phyloP scores from a whole-genome alignment of 2,888 invertebrate species.

The Orthosia gothica region DNA sequence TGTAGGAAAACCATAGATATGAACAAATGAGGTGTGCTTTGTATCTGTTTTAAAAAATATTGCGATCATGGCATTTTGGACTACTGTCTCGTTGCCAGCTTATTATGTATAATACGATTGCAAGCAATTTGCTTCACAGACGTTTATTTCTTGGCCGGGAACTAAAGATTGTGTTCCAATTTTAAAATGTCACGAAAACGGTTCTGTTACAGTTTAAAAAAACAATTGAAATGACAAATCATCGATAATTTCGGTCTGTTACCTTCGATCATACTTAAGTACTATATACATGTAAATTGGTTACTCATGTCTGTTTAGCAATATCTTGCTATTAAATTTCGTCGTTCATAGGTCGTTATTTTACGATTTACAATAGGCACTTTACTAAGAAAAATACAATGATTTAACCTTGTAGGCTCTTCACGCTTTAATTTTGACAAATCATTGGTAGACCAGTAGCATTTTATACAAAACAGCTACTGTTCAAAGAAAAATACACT shows the following conservation, averaged over 20 bases:
- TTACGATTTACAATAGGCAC: conserved; percentile 22
- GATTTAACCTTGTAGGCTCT: conserved; percentile 41
- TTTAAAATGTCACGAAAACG: conserved; percentile 2
- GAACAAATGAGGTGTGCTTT: not conserved
- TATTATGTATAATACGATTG: conserved; percentile 36
- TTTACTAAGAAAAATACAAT: conserved; percentile 39
- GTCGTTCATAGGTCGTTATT: conserved; percentile 29
- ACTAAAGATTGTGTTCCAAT: conserved; percentile 21
- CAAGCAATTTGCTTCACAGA: conserved; percentile 27
- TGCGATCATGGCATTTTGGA: conserved; percentile 1
- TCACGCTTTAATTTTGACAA: conserved; percentile 85
- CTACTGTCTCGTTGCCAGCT: conserved; percentile 27
- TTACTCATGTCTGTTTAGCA: conserved; percentile 28
- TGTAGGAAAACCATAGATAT: not conserved
- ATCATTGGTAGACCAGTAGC: conserved; percentile 84
- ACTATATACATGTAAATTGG: conserved; percentile 25
- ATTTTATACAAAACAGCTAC: conserved; percentile 75
- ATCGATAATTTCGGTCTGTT: not conserved
- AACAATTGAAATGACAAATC: not conserved
- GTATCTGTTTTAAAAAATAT: conserved; percentile 12
- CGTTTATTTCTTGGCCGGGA: conserved; percentile 25
- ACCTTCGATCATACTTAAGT: not conserved
- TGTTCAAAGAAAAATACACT: conserved; percentile 68
- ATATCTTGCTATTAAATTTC: conserved; percentile 1
- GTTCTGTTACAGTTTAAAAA: not conserved